A percentile compares a stretch with the other conserved stretches of the same genome.
Evolutionary conservation across 2,888 invertebrate genomes (phyloP).

Genomic region (Elmis aenea): DNA sequence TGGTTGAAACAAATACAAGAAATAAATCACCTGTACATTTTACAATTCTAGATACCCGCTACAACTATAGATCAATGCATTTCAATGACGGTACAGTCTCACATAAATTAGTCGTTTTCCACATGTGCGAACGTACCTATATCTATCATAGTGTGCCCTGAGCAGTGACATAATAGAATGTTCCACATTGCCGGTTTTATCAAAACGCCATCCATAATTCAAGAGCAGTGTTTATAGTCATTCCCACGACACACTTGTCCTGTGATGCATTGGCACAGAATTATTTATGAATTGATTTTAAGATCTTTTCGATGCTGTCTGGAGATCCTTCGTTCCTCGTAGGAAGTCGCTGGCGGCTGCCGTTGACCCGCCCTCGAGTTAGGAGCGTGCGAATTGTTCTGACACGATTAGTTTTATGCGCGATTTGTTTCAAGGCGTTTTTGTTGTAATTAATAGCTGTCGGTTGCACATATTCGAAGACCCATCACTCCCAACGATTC

Average conservation of each 20-base stretch:
- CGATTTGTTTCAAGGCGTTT: no score
- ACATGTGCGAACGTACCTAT: no score
- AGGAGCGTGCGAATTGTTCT: slow-evolving; percentile 18
- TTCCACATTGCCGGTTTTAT: slow-evolving; percentile 39
- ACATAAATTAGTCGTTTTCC: slow-evolving; percentile 39
- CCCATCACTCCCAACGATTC: no score
- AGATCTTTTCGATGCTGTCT: slow-evolving; percentile 11
- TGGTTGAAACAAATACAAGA: no score
- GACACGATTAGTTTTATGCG: background rate
- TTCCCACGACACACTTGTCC: slow-evolving; percentile 34
- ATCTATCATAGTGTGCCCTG: slow-evolving; percentile 35
- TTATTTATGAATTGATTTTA: slow-evolving; percentile 18
- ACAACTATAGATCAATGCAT: slow-evolving; percentile 19
- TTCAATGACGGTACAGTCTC: slow-evolving; percentile 24
- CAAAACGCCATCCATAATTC: slow-evolving; percentile 39
- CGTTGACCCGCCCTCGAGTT: slow-evolving; percentile 18
- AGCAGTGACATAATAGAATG: slow-evolving; percentile 39
- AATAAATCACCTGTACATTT: no score
- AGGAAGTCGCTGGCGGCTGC: slow-evolving; percentile 17
- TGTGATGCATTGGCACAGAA: slow-evolving; percentile 16
- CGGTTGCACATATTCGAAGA: no score
- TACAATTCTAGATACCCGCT: no score
- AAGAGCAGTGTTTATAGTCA: slow-evolving; percentile 28
- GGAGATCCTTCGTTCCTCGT: slow-evolving; percentile 2
- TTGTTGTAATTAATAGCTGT: no score